Evolutionary conservation across 1,140 invertebrate genomes (phyloP).

Genomic region (Portunus trituberculatus): DNA sequence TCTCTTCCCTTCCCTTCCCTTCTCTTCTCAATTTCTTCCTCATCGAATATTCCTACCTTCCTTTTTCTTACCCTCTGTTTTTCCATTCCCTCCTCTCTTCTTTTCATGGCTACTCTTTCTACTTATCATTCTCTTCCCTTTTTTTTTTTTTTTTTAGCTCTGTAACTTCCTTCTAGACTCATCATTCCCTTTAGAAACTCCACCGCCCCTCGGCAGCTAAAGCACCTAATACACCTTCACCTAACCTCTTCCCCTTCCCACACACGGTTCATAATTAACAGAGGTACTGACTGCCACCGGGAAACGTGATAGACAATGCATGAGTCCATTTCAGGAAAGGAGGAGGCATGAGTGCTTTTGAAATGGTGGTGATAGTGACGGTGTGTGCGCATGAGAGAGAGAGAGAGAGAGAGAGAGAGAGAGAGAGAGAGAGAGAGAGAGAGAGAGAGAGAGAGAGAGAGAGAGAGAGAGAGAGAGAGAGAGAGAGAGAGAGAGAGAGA

Average conservation of each 20-base stretch:
- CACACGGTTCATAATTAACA: neutral
- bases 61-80: neutral
- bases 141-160: neutral
- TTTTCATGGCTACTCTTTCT: neutral
- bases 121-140: neutral
- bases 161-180: neutral
- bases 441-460: too few species aligned
- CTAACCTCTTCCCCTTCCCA: neutral
- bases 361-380: neutral
- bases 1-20: neutral
- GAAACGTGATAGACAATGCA: neutral
- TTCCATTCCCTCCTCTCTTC: neutral
- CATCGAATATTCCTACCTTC: neutral
- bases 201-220: too few species aligned
- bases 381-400: neutral
- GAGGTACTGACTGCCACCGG: neutral
- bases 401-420: too few species aligned
- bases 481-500: too few species aligned
- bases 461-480: too few species aligned
- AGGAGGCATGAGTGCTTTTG: neutral
- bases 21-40: neutral
- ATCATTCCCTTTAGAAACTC: too few species aligned
- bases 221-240: neutral
- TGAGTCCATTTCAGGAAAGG: neutral
- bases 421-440: too few species aligned